Conservation (phyloP, 2,888 invertebrate species). For the Brachyopa scutellaris region DNA sequence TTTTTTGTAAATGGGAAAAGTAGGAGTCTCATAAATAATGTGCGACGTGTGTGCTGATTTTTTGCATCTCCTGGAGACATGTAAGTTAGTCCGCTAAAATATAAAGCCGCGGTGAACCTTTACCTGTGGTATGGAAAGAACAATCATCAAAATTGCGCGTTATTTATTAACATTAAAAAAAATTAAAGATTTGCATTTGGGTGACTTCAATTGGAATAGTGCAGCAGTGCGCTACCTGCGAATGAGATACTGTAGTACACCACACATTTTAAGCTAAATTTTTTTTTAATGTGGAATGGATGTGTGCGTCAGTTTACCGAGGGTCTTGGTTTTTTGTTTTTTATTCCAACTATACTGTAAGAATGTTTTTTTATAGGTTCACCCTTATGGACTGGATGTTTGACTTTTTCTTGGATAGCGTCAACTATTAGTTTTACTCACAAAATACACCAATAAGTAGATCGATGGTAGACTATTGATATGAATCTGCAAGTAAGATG, state of each 20-base stretch:
- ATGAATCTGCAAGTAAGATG: too few species aligned
- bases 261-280: too few species aligned
- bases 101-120: neutral
- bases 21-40: constrained; percentile 83
- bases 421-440: too few species aligned
- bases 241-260: constrained; percentile 24
- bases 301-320: constrained; percentile 31
- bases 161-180: neutral
- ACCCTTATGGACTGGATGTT: too few species aligned
- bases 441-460: too few species aligned
- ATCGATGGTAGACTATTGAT: too few species aligned
- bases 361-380: too few species aligned
- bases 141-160: neutral
- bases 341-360: neutral
- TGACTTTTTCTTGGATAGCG: too few species aligned
- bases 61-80: constrained; percentile 93
- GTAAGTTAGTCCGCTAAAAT: constrained; percentile 83
- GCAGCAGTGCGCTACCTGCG: constrained; percentile 4
- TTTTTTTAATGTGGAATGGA: constrained; percentile 17
- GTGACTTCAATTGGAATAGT: neutral
- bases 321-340: neutral
- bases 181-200: neutral
- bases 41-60: constrained; percentile 98
- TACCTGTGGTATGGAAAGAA: neutral
- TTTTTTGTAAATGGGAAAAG: constrained; percentile 69